Base-by-base conservation (phyloP, 1,140 invertebrate species). In the Zeugodacus cucurbitae region DNA sequence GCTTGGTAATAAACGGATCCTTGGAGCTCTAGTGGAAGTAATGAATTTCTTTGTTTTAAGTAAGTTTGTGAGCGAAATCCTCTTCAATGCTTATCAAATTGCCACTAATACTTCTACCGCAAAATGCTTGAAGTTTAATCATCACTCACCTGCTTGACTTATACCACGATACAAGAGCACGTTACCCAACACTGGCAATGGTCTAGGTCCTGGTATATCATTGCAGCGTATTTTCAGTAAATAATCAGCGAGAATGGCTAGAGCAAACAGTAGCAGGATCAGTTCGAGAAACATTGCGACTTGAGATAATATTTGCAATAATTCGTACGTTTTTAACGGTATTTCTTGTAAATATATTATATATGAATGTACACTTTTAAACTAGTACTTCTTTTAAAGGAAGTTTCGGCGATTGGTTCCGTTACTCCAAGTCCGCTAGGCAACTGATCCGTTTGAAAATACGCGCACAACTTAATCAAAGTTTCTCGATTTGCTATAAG, bases 141-240 rank as follows among this genome's bases (percentile, higher is more conserved):
- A n/a, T n/a, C n/a, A n/a, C n/a, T n/a, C n/a, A 88, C 88, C 59
- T 57, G 86, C 82, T 11, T 58, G 88, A 54, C 85, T 87, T 87
- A 74, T 85, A 41, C 85, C 88, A n/a, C 88, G 59, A 59, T 88
- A 88, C 22, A 59, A 48, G 0, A 89, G 85, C 2, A 62, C 70
- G 87, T 87, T 87, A 44, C 89, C 89, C 22, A 89, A 3, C 20
- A 89, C 8, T 14, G 89, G 89, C 29, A 87, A 82, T 26, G 87
- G 22, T 58, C 54, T 88, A 3, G 86, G 89, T 26, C 89, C 89
- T 11, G 85, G 37, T 37, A 89, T 88, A 22, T 88, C 89, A 87
- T 86, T 88, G 62, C 89, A 62, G 1, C 88, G 87, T 67, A 85
- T 89, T 85, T 89, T 89, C 6, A 67, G 44, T 11, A 89, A 57